Evolutionary conservation across 2,797 vertebrate genomes (phyloP).

Genomic region (Hoplostethus atlanticus): DNA sequence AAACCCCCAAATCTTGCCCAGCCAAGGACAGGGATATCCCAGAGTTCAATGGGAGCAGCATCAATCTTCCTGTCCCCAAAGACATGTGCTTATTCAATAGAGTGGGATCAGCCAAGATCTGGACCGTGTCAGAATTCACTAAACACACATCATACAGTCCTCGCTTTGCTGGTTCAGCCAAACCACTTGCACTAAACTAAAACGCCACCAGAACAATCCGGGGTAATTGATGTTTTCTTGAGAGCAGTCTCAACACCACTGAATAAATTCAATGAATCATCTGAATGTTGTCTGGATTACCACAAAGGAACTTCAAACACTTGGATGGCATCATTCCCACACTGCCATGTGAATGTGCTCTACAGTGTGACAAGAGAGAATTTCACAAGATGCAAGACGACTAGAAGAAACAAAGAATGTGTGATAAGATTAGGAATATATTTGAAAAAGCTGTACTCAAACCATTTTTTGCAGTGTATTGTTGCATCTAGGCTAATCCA

Average conservation of each 20-base stretch:
- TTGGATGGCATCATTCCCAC: constrained; percentile 55
- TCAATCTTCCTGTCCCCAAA: constrained; percentile 78
- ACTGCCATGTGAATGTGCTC: constrained; percentile 40
- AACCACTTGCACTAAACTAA: constrained; percentile 66
- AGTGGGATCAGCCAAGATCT: constrained; percentile 69
- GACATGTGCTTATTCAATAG: constrained; percentile 76
- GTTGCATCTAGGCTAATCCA: constrained; percentile 12
- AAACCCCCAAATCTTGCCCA: constrained; percentile 73
- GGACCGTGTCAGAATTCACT: constrained; percentile 73
- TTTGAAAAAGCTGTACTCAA: constrained; percentile 10
- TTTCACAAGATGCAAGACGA: constrained; percentile 23
- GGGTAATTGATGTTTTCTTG: constrained; percentile 72
- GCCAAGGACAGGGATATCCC: constrained; percentile 81
- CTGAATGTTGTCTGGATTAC: constrained; percentile 63
- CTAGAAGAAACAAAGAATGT: not conserved
- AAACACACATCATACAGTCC: constrained; percentile 57
- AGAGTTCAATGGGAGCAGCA: constrained; percentile 81
- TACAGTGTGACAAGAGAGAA: constrained; percentile 22
- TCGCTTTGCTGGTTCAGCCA: constrained; percentile 57
- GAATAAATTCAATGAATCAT: constrained; percentile 64
- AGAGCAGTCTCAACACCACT: constrained; percentile 61
- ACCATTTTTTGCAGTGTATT: constrained; percentile 3
- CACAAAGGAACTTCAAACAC: constrained; percentile 67
- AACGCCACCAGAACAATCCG: constrained; percentile 75
- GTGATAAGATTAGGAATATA: not conserved